These are phyloP conservation scores for Mallotus villosus DNA, from an alignment of 2,797 vertebrate species.

Conservation along the genomic window DNA sequence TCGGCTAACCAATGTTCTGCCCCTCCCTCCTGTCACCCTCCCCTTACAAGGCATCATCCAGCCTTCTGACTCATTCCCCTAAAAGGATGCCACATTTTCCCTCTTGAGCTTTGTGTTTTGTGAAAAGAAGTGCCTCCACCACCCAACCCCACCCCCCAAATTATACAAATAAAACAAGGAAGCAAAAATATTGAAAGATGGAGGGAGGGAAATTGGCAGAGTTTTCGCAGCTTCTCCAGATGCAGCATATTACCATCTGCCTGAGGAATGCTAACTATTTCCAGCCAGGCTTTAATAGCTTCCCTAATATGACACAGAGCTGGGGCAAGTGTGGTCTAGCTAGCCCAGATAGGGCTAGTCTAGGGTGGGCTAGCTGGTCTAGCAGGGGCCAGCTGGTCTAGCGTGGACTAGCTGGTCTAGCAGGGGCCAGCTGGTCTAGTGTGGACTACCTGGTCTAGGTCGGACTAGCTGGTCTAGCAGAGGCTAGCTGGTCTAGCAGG, in stretches of 20 bases:
- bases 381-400: not conserved
- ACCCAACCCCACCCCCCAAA: constrained; percentile 12
- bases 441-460: too few species aligned
- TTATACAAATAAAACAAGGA: constrained; percentile 33
- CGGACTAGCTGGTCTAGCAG: not conserved
- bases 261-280: constrained; percentile 70
- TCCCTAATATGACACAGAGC: constrained; percentile 63
- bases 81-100: constrained; percentile 64
- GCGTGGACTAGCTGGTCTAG: not conserved
- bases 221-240: constrained; percentile 62
- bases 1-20: constrained; percentile 23
- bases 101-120: constrained; percentile 44
- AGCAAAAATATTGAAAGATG: constrained; percentile 39
- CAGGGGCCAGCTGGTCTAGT: not conserved
- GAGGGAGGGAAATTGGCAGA: constrained; percentile 43
- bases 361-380: not conserved
- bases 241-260: constrained; percentile 66
- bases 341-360: not conserved
- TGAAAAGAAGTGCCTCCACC: constrained; percentile 35
- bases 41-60: constrained; percentile 18
- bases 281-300: constrained; percentile 66
- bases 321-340: constrained; percentile 2
- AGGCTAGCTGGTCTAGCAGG: too few species aligned
- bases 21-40: constrained; percentile 35
- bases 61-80: constrained; percentile 61